Base-by-base conservation (phyloP, 2,888 invertebrate species). In the Ethmia dodecea region DNA sequence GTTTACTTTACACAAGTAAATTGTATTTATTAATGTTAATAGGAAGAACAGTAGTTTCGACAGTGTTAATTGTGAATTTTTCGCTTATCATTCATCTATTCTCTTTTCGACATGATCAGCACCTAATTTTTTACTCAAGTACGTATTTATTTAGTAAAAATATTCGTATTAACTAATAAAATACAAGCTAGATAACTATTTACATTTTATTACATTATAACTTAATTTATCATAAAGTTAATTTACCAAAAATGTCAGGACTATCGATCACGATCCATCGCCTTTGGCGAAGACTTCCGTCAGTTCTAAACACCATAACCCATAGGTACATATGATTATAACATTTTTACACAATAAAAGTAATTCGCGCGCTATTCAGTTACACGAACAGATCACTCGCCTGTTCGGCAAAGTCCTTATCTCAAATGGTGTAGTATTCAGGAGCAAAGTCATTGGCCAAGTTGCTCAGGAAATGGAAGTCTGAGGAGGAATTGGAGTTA, bases 401-500 rank as follows among this genome's bases (percentile, higher is more conserved):
- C 76, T 83, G 81, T 57, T 86, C 86, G 78, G 75, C 79, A 69
- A 83, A 80, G 59, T 86, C 87, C 84, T 86, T 86, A 67, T 86
- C 86, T 87, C 87, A 87, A 78, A 87, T 87, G 69, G 86, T 87
- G 74, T 96, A 96, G 74, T 96, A 96, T 75, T 97, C 96, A 5
- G 96, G 96, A 12, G 94, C 94, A 72, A 96, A 96, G 72, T 96
- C 96, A 72, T 95, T 96, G 45, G 96, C 95, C 63, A 96, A 87
- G 72, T 94, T 96, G 79, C 95, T 95, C 45, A 97, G 89, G 73
- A 97, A 97, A 76, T 96, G 96, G 79, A 96, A 96, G 77, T 96
- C 96, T 16, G 96, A 95, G n/a, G 95, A 95, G 68, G 94, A 94
- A 71, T 95, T 95, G 55, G 94, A 94, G 77, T 94, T 94, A 58